Conservation (phyloP, 2,888 invertebrate genomes). For the Dasysyrphus albostriatus region DNA sequence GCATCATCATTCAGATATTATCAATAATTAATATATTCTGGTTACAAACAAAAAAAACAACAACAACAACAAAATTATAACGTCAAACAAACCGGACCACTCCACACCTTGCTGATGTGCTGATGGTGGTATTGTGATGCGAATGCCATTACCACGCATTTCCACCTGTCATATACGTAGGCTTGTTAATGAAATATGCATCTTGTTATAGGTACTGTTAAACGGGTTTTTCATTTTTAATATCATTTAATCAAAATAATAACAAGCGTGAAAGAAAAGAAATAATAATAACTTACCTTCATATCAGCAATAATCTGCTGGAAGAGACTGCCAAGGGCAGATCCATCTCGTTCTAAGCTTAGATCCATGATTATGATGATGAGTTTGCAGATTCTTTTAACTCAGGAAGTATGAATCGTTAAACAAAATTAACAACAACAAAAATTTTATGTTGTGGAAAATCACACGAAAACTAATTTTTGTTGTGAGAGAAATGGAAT, state of each 20-base stretch:
- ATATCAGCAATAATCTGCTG: conserved; percentile 98
- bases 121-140: conserved; percentile 54
- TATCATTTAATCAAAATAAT: conserved; percentile 12
- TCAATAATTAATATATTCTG: conserved; percentile 2
- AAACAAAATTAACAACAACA: conserved; percentile 24
- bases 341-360: conserved; percentile 88
- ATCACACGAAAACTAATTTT: conserved; percentile 3
- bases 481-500: conserved; percentile 5
- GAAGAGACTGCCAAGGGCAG: conserved; percentile 96
- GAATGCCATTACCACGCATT: conserved; percentile 50
- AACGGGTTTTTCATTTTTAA: conserved; percentile 33
- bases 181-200: background rate
- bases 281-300: conserved; percentile 90
- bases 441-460: conserved; percentile 22
- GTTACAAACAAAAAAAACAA: background rate
- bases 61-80: no score
- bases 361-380: conserved; percentile 80
- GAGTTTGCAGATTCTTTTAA: conserved; percentile 14
- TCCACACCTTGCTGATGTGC: conserved; percentile 27
- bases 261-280: conserved; percentile 17
- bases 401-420: background rate
- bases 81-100: conserved; percentile 31
- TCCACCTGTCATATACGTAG: conserved; percentile 30
- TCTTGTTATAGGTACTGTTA: background rate
- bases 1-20: conserved; percentile 9